Base-by-base conservation (phyloP, 2,888 invertebrate species). In the Patella pellucida region DNA sequence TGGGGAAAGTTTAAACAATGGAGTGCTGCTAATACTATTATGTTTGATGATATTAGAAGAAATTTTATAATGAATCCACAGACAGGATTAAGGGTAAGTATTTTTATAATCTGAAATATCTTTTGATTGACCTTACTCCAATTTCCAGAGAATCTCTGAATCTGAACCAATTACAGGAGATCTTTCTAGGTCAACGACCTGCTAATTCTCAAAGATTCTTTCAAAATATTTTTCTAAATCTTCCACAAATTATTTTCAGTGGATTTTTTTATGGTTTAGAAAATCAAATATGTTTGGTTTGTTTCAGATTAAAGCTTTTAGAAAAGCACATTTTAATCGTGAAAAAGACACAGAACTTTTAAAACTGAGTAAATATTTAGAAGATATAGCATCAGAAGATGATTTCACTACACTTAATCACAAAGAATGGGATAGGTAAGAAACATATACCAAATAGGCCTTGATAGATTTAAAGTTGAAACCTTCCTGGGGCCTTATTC, bases 11-110 rank as follows among this genome's bases (percentile, higher is more conserved):
- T 94, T 89, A 93, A 95, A 1, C 96, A 97, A 88, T 98, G 96
- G 91, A 95, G 94, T 71, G 92, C 95, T 0, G 95, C 95, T 88
- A 99, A 99, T 90, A 98, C 98, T 0, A 97, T 99, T 80, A 99
- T 99, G 98, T 96, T 99, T 86, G 98, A 99, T 89, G 98, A 99
- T 87, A 95, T 98, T 62, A 93, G 97, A 74, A 93, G 97, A 84
- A 99, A 99, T 91, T 99, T 99, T 88, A 94, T 98, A 62, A 98
- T 99, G 98, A 99, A 99, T 91, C 98, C 98, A 0, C 95, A 96
- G 85, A 96, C 95, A 78, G 98, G 98, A 0, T 92, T 98, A 0
- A 95, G 95, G 86, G 91, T 91, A 79, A 77, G 83, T 75, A 15
- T 50, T 23, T 70, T 7, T 56, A 68, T n/a, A 23, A 31, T 50